Percentiles rank a stretch among this genome's conserved stretches.
These are phyloP conservation scores for Porites divaricata DNA, from an alignment of 92 coral and sea anemone genomes.

Conservation along the genomic window DNA sequence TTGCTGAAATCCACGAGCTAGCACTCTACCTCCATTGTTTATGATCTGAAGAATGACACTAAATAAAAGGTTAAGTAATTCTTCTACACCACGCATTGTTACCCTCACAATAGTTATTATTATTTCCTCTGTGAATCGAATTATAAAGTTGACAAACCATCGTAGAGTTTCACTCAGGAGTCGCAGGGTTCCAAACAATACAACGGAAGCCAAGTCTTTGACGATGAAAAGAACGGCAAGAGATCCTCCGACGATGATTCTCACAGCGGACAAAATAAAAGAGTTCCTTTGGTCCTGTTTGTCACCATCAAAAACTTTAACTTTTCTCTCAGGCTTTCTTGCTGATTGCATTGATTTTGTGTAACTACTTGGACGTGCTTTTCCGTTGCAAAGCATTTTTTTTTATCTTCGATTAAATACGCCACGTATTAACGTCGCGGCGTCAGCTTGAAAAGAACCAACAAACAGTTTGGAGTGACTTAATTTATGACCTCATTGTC, in stretches of 20 bases:
- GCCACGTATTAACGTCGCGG: no score
- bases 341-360: neutral
- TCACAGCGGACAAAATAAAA: neutral
- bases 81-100: slow-evolving; percentile 1
- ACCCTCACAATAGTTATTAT: neutral
- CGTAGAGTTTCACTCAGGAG: neutral
- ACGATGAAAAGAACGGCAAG: slow-evolving; percentile 15
- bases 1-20: slow-evolving; percentile 8
- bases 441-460: no score
- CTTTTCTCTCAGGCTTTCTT: neutral
- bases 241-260: slow-evolving; percentile 12
- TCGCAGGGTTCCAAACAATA: neutral
- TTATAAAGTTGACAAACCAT: slow-evolving; percentile 1
- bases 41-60: neutral
- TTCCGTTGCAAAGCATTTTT: neutral
- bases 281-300: neutral
- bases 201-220: slow-evolving; percentile 1
- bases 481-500: no score
- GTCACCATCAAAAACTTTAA: neutral
- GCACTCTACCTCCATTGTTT: slow-evolving; percentile 4
- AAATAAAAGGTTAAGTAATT: neutral
- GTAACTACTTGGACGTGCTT: neutral
- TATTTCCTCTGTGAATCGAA: slow-evolving; percentile 6
- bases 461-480: no score
- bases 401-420: neutral